These are phyloP conservation scores for Cephus nigrinus DNA, from an alignment of 2,888 invertebrate species.

Conservation along the genomic window DNA sequence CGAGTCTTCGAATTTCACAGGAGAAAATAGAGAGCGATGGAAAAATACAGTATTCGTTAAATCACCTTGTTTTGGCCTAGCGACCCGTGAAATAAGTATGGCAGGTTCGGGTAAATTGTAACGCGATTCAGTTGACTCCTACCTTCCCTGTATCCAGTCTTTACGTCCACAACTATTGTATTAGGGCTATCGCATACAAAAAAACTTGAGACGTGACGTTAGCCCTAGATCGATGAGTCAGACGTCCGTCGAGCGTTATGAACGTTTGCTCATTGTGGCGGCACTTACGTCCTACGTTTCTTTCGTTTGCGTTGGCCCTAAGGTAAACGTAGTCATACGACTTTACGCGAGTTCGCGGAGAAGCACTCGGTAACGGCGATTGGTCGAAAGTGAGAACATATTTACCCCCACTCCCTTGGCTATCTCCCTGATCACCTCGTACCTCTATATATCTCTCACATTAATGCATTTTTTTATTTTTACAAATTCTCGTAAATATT, in stretches of 20 bases:
- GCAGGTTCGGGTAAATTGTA: too few species aligned
- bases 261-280: too few species aligned
- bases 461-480: not conserved
- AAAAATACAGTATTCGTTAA: not conserved
- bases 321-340: not conserved
- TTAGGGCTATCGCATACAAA: too few species aligned
- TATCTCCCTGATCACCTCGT: not conserved
- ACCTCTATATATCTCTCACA: not conserved
- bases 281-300: too few species aligned
- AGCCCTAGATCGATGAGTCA: too few species aligned
- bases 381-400: conserved; percentile 46
- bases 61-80: not conserved
- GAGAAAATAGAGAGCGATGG: not conserved
- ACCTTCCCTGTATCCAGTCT: too few species aligned
- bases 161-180: too few species aligned
- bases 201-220: too few species aligned
- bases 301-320: too few species aligned
- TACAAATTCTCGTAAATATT: not conserved
- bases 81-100: not conserved
- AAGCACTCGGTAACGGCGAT: conserved; percentile 38
- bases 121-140: too few species aligned
- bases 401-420: conserved; percentile 7
- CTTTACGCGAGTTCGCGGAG: not conserved
- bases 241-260: too few species aligned
- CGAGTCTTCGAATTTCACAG: not conserved